Conservation (phyloP, 2,797 vertebrate species). For the Micrastur ruficollis region DNA sequence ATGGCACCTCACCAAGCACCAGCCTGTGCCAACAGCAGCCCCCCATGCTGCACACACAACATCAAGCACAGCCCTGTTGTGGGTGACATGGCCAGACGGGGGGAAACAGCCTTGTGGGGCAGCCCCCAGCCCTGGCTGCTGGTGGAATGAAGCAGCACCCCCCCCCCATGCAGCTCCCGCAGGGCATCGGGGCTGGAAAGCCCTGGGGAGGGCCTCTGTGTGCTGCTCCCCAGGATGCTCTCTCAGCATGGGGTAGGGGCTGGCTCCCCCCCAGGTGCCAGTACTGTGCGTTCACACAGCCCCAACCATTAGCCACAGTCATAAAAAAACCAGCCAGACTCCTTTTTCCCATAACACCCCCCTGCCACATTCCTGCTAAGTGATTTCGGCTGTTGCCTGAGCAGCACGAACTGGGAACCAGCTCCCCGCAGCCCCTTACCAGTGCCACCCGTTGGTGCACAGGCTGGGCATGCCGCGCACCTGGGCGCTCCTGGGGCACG, state of each 20-base stretch:
- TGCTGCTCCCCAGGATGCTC: background rate
- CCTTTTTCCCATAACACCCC: background rate
- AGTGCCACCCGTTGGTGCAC: accelerated
- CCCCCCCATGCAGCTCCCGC: no score
- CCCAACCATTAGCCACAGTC: background rate
- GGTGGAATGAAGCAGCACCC: background rate
- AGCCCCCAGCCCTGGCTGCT: background rate
- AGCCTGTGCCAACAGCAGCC: accelerated
- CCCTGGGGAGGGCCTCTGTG: background rate
- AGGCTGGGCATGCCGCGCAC: accelerated
- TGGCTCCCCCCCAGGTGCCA: background rate
- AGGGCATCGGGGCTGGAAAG: background rate
- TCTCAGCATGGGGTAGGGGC: background rate
- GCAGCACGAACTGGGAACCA: background rate
- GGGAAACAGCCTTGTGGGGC: background rate
- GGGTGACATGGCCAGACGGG: background rate
- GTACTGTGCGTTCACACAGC: background rate
- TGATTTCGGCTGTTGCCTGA: background rate
- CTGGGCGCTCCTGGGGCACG: accelerated
- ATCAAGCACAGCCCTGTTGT: background rate
- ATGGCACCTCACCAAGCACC: background rate
- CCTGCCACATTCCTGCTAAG: background rate
- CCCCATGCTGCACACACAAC: background rate
- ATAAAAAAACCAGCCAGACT: background rate
- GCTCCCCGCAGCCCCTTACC: background rate